Base-by-base conservation (phyloP, 2,113 vertebrate species). In the Etheostoma cragini region DNA sequence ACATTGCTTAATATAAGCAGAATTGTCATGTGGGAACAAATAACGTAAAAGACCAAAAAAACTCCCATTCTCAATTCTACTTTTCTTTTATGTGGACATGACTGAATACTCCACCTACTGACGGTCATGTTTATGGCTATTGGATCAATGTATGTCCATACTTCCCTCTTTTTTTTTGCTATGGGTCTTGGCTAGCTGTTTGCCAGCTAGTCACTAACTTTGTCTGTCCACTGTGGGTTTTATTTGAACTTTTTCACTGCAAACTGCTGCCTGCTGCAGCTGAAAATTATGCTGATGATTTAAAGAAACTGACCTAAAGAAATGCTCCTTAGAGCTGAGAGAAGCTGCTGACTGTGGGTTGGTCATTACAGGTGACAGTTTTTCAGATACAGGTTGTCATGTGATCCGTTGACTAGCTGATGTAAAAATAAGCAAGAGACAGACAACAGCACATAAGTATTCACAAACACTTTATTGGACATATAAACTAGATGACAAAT, bases 1-100 rank as follows among this genome's bases (percentile, higher is more conserved):
- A 46, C 2, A 6, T 75, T 83, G 24, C 21, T 63, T 35, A 46
- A 67, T 57, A 53, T 21, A 45, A 79, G 45, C 71, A 75, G 65
- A 45, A 42, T 50, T 70, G 46, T 11, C 45, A 65, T 47, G 57
- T 60, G 26, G 19, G 47, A 46, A 22, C 33, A 78, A 78, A 54
- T 53, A 4, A 21, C 26, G 14, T 33, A 24, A 57, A 30, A 26
- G 33, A 24, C 33, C 35, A n/a, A 63, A 52, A 38, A 24, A 26
- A 12, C 1, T 63, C 21, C 17, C 4, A 14, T 42, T 60, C 35
- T n/a, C 38, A 63, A 42, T 45, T 46, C 62, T 17, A 26, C n/a
- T 26, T 24, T 46, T 47, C 62, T 47, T n/a, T 46, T 17, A 24
- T 46, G 46, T 50, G 22, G 47, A 63, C 10, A 14, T 42, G 33